These are phyloP conservation scores for Sprattus sprattus DNA, from an alignment of 2,113 vertebrate species.

Conservation along the genomic window DNA sequence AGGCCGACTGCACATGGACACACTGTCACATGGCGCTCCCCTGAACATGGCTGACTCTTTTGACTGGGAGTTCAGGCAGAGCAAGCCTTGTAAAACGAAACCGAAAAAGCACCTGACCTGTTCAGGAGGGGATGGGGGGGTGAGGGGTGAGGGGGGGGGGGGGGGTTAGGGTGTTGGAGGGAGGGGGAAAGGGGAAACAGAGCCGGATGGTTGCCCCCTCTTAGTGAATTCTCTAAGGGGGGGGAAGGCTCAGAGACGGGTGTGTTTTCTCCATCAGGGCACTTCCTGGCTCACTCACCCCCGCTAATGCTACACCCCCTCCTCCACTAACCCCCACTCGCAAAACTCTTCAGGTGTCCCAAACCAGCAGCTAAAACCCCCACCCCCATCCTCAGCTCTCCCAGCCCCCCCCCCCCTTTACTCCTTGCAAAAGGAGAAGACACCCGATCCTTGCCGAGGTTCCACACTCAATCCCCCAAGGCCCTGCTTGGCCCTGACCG, in stretches of 20 bases:
- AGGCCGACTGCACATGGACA: neutral
- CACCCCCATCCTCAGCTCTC: neutral
- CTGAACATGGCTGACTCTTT: neutral
- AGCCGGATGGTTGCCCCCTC: slow-evolving; percentile 30
- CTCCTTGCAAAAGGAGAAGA: slow-evolving; percentile 33
- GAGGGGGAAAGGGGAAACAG: slow-evolving; percentile 18
- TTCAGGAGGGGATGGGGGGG: neutral
- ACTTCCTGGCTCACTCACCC: slow-evolving; percentile 33
- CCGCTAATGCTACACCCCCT: neutral
- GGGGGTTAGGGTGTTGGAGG: neutral
- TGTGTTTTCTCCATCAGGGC: slow-evolving; percentile 47
- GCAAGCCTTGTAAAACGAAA: slow-evolving; percentile 32
- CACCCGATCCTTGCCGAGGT: slow-evolving; percentile 46
- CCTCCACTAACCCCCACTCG: neutral
- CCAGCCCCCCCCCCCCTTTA: neutral
- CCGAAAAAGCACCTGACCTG: slow-evolving; percentile 43
- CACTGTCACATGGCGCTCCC: neutral
- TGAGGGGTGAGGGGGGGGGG: neutral
- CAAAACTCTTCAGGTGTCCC: slow-evolving; percentile 43
- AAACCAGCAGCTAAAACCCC: neutral
- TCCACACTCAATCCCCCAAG: slow-evolving; percentile 27
- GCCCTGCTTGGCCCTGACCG: slow-evolving; percentile 44
- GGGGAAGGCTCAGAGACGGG: slow-evolving; percentile 10
- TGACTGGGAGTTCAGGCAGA: slow-evolving; percentile 34
- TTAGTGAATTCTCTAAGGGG: slow-evolving; percentile 31